Conservation (phyloP, 2,888 invertebrate genomes). For the Pelosia muscerda region DNA sequence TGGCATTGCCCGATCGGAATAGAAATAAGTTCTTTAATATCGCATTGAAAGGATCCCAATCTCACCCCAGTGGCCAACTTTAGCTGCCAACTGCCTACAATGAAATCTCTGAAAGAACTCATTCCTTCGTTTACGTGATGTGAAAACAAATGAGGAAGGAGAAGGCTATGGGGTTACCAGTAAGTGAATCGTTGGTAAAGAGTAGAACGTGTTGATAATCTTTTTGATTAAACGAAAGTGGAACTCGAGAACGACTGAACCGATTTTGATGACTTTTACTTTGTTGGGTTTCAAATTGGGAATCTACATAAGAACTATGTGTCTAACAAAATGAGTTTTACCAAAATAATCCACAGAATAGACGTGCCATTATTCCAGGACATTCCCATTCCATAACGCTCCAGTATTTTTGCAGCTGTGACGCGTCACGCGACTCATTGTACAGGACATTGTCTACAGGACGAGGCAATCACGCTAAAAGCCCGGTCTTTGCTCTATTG, state of each 20-base stretch:
- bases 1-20: constrained; percentile 18
- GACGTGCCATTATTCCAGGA: neutral
- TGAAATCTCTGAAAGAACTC: constrained; percentile 39
- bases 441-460: constrained; percentile 32
- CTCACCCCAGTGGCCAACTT: constrained; percentile 22
- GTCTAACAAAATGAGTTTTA: neutral
- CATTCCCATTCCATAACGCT: constrained; percentile 13
- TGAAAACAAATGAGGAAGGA: constrained; percentile 34
- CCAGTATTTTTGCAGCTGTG: constrained; percentile 1
- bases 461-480: constrained; percentile 49
- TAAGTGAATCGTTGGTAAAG: neutral
- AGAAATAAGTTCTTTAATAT: constrained; percentile 27
- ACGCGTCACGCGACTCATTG: constrained; percentile 18
- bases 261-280: too few species aligned
- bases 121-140: constrained; percentile 39
- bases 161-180: neutral
- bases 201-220: neutral
- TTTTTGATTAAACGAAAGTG: too few species aligned
- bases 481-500: constrained; percentile 23
- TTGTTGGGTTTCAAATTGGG: too few species aligned
- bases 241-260: too few species aligned
- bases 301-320: too few species aligned
- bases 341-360: neutral
- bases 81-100: constrained; percentile 35
- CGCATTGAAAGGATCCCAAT: constrained; percentile 17